phyloP scores from a whole-genome alignment of 2,888 invertebrate genomes.

The Onchidella celtica region DNA sequence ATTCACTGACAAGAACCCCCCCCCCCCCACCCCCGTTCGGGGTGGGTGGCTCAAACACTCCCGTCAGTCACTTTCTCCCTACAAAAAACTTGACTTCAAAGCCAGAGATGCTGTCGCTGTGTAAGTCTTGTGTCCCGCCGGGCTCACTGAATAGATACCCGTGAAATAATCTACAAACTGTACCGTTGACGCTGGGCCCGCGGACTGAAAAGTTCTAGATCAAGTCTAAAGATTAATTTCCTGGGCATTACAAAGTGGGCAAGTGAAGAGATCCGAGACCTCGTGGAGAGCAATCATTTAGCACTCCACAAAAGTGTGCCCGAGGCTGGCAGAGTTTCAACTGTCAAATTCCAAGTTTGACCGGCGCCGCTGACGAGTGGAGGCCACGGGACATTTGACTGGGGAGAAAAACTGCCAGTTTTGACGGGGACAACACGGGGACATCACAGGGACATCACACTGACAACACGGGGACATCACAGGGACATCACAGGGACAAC shows the following conservation, averaged over 20 bases:
- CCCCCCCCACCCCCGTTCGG: too few species aligned
- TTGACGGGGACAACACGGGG: too few species aligned
- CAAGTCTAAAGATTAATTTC: neutral
- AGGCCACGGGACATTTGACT: neutral
- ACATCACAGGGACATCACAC: too few species aligned
- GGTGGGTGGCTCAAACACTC: neutral
- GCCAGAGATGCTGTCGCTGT: neutral
- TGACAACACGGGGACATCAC: too few species aligned
- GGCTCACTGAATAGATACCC: neutral
- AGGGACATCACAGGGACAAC: too few species aligned
- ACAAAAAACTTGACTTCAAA: neutral
- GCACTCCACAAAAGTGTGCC: neutral
- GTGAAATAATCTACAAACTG: neutral
- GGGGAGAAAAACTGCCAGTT: neutral
- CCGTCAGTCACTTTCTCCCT: too few species aligned
- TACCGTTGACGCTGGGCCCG: neutral
- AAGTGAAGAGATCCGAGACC: neutral
- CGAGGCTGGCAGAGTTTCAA: neutral
- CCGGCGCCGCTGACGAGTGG: neutral
- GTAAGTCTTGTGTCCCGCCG: neutral
- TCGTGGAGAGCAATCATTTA: neutral
- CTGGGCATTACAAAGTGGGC: neutral
- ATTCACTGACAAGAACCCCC: too few species aligned
- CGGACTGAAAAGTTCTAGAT: neutral
- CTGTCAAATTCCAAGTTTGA: neutral